Evolutionary conservation across 2,888 invertebrate genomes (phyloP).

Genomic region (Patella pellucida): DNA sequence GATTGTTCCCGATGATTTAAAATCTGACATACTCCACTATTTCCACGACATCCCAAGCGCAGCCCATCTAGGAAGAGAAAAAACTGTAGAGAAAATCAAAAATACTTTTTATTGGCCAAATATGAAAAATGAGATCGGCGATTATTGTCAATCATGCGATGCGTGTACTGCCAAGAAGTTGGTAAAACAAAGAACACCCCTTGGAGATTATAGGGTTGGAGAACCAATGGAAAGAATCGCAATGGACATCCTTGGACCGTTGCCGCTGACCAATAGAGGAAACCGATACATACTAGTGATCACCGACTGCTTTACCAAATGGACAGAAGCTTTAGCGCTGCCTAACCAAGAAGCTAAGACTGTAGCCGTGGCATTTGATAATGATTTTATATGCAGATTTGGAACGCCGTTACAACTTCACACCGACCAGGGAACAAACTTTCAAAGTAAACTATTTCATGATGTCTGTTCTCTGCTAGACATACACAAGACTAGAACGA

Average conservation of each 20-base stretch:
- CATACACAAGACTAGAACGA: too few relatives aligned
- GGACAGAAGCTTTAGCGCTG: conserved; percentile 17
- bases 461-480: conserved; percentile 4
- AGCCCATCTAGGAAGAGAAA: conserved; percentile 13
- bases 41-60: conserved; percentile 2
- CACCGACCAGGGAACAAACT: conserved; percentile 16
- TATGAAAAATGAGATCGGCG: neutral
- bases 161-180: conserved; percentile 1
- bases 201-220: neutral
- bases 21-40: neutral
- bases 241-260: conserved; percentile 13
- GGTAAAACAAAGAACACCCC: neutral
- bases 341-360: conserved; percentile 14
- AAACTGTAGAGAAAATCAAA: conserved; percentile 5
- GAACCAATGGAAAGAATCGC: conserved; percentile 18
- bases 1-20: neutral
- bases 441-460: conserved; percentile 15
- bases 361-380: neutral
- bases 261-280: conserved; percentile 11
- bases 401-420: conserved; percentile 12
- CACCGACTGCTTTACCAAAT: conserved; percentile 20
- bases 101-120: conserved; percentile 16
- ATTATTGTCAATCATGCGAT: neutral
- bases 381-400: conserved; percentile 15
- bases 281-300: conserved; percentile 13